A percentile compares a stretch with the other conserved stretches of the same genome.
Evolutionary conservation across 2,797 vertebrate genomes (phyloP).

Genomic region (Lophius americanus): DNA sequence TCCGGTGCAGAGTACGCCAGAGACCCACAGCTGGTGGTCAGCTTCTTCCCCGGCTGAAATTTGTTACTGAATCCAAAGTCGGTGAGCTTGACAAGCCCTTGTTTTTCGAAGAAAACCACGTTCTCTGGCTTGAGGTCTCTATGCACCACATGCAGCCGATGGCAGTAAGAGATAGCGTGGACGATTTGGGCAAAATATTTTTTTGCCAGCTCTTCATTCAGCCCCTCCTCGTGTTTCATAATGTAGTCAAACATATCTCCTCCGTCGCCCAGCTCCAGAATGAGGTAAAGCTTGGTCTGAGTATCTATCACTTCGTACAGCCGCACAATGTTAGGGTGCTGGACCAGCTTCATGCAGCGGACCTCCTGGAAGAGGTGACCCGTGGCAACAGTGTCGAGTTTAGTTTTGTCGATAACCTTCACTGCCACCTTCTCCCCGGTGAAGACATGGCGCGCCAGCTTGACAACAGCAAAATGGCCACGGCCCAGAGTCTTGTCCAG

Average conservation of each 20-base stretch:
- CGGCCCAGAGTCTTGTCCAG: constrained; percentile 97
- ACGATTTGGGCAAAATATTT: constrained; percentile 99
- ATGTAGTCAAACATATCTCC: constrained; percentile 99
- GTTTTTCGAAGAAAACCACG: constrained; percentile 98
- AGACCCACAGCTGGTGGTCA: constrained; percentile 97
- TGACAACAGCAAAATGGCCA: constrained; percentile 97
- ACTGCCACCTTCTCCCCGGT: constrained; percentile 98
- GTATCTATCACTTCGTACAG: constrained; percentile 98
- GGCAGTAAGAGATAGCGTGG: constrained; percentile 98
- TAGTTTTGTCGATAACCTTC: constrained; percentile 98
- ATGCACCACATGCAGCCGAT: constrained; percentile 96
- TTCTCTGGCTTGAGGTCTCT: constrained; percentile 98
- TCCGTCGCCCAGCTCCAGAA: constrained; percentile 95
- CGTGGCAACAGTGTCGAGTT: constrained; percentile 93
- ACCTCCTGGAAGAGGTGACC: constrained; percentile 98
- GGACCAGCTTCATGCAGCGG: constrained; percentile 98
- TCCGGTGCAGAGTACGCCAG: constrained; percentile 97
- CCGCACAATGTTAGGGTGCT: constrained; percentile 97
- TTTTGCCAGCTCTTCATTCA: constrained; percentile 95
- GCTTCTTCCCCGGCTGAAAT: constrained; percentile 97
- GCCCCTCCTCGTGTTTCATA: constrained; percentile 98
- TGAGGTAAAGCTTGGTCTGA: constrained; percentile 97
- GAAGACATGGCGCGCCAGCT: constrained; percentile 96
- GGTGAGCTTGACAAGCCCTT: constrained; percentile 97
- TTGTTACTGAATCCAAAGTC: constrained; percentile 99